These are phyloP conservation scores for Myiopsitta monachus DNA, from an alignment of 2,113 vertebrate genomes.

Conservation along the genomic window DNA sequence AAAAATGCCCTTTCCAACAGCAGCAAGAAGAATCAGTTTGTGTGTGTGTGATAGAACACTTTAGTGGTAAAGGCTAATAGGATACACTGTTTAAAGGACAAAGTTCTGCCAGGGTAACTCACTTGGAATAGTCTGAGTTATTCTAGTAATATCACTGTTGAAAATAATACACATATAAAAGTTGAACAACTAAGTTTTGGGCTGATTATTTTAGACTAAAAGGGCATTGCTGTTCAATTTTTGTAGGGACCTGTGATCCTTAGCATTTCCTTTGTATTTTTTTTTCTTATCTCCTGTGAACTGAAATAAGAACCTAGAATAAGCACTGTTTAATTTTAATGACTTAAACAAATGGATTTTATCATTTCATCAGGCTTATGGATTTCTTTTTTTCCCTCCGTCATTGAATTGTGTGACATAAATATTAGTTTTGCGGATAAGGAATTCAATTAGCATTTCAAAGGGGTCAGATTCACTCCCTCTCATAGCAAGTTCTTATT, in stretches of 20 bases:
- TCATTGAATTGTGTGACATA: slow-evolving; percentile 1
- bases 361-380: slow-evolving; percentile 33
- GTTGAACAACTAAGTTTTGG: not conserved
- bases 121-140: accelerated
- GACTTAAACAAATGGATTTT: slow-evolving; percentile 49
- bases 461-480: slow-evolving; percentile 19
- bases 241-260: not conserved
- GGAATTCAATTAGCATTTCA: slow-evolving; percentile 63
- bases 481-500: not conserved
- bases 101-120: not conserved
- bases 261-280: not conserved
- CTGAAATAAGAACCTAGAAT: slow-evolving; percentile 17
- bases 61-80: not conserved
- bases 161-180: not conserved
- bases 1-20: not conserved
- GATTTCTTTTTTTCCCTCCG: not conserved
- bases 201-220: not conserved
- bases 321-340: slow-evolving; percentile 38
- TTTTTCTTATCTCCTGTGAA: not conserved
- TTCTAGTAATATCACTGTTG: not conserved
- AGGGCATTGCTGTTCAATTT: not conserved
- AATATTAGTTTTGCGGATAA: slow-evolving; percentile 57
- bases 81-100: not conserved
- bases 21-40: not conserved
- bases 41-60: not conserved